Evolutionary conservation across 1,140 invertebrate species (phyloP).

Genomic region (Bombus pascuorum): DNA sequence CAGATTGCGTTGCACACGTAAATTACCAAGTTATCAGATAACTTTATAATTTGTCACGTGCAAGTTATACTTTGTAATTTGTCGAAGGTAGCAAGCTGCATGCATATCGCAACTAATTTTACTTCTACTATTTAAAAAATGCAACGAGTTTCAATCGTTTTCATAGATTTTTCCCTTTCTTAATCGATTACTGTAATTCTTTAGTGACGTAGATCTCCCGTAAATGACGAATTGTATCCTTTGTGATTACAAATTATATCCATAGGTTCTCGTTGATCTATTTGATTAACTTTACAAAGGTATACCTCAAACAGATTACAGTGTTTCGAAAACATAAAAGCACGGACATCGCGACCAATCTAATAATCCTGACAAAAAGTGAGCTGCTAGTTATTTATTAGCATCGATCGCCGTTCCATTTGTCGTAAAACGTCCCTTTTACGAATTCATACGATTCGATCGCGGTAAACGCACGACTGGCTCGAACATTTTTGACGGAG

Average conservation of each 20-base stretch:
- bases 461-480: neutral
- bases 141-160: too few species aligned
- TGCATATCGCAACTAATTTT: too few species aligned
- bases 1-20: too few species aligned
- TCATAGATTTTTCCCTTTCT: too few species aligned
- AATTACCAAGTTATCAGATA: neutral
- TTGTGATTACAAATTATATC: too few species aligned
- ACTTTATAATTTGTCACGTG: neutral
- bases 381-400: constrained; percentile 4
- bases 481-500: neutral
- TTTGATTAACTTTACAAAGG: too few species aligned
- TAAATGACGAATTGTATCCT: too few species aligned
- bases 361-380: neutral
- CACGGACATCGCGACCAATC: neutral
- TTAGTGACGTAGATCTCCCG: too few species aligned
- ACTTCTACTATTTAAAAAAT: too few species aligned
- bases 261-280: too few species aligned
- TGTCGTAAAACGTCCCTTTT: neutral
- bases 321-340: neutral
- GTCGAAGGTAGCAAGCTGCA: neutral
- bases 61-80: neutral
- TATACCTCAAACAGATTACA: too few species aligned
- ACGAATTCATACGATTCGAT: constrained; percentile 26
- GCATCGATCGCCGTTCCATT: neutral
- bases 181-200: too few species aligned